Percentiles rank a stretch among this genome's conserved stretches.
Evolutionary conservation across 1,140 invertebrate genomes (phyloP).

Genomic region (Caenorhabditis inopinata): DNA sequence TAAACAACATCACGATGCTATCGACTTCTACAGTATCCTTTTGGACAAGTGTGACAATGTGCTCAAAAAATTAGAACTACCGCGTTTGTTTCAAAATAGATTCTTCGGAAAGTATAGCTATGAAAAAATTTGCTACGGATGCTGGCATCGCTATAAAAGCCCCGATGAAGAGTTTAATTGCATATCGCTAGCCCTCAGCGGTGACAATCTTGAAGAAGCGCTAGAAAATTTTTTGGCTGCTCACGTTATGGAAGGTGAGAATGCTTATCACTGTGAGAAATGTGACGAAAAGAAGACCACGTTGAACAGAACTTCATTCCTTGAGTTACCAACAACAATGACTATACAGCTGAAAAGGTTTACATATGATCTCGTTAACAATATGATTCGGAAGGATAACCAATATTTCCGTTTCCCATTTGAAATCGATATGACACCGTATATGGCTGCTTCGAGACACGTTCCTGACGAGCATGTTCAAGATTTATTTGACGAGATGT

Average conservation of each 20-base stretch:
- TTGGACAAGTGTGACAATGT: background rate
- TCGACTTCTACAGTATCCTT: constrained; percentile 14
- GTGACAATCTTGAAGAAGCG: background rate
- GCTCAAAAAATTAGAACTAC: background rate
- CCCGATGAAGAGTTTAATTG: constrained; percentile 16
- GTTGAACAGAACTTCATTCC: background rate
- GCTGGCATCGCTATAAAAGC: constrained; percentile 22
- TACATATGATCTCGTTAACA: background rate
- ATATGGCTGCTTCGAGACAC: constrained; percentile 7
- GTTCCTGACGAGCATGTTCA: constrained; percentile 9
- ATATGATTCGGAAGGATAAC: constrained; percentile 20
- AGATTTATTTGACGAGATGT: background rate
- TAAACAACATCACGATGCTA: constrained; percentile 14
- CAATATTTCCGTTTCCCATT: constrained; percentile 6
- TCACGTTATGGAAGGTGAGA: constrained; percentile 13
- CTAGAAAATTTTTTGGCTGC: background rate
- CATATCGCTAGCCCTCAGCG: background rate
- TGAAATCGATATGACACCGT: constrained; percentile 16
- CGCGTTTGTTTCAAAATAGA: background rate
- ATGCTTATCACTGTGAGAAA: constrained; percentile 21
- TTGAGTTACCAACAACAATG: background rate
- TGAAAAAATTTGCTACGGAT: constrained; percentile 17
- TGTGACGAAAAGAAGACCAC: constrained; percentile 15
- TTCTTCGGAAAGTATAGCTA: constrained; percentile 26
- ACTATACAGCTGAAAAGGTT: constrained; percentile 9